Percentiles rank a stretch among this genome's conserved stretches.
Conservation (phyloP, 2,113 vertebrate species). For the Thamnophis sirtalis region DNA sequence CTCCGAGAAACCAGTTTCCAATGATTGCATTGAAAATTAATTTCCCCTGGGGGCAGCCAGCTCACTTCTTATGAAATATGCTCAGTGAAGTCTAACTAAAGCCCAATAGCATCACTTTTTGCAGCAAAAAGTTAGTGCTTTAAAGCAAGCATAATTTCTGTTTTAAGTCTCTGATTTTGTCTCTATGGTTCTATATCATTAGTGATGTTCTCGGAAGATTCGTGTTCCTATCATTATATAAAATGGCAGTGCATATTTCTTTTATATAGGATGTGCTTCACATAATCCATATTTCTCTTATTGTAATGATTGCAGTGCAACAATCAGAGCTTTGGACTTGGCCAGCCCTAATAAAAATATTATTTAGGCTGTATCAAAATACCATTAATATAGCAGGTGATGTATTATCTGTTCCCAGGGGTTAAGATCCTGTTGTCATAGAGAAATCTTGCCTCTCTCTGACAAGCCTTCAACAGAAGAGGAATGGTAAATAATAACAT, state of each 20-base stretch:
- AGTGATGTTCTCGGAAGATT: conserved; percentile 2
- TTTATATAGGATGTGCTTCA: conserved; percentile 20
- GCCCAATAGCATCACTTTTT: conserved; percentile 17
- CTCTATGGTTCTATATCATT: background rate
- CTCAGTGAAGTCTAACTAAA: conserved; percentile 18
- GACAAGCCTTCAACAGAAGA: background rate
- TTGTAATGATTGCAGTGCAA: background rate
- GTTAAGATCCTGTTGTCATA: background rate
- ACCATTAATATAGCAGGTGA: background rate
- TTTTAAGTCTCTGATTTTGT: conserved; percentile 25
- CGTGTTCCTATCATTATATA: conserved; percentile 18
- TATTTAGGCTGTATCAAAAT: background rate
- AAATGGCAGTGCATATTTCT: conserved; percentile 44
- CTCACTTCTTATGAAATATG: conserved; percentile 30
- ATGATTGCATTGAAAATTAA: conserved; percentile 30
- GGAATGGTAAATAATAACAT: background rate
- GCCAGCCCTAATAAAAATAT: background rate
- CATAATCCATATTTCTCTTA: conserved; percentile 36
- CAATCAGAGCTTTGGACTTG: background rate
- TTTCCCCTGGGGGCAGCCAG: conserved; percentile 38
- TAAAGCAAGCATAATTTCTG: background rate
- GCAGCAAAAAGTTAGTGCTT: conserved; percentile 20
- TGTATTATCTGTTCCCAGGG: background rate
- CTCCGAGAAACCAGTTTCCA: background rate
- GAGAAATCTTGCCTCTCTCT: background rate